Conservation (phyloP, 2,113 vertebrate genomes). For the Paraplagusia blochii region DNA sequence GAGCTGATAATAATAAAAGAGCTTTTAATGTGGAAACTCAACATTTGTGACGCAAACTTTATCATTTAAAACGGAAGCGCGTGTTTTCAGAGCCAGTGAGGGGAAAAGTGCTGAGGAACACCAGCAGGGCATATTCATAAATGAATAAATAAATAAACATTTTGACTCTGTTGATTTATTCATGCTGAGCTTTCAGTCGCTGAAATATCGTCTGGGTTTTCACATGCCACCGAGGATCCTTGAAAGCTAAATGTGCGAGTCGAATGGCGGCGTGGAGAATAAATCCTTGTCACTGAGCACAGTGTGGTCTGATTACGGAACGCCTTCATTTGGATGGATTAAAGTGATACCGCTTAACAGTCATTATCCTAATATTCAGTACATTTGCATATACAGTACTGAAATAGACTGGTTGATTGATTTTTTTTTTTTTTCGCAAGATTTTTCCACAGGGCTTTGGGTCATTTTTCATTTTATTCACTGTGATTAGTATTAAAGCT, state of each 20-base stretch:
- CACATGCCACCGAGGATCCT: constrained; percentile 48
- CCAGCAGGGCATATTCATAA: constrained; percentile 55
- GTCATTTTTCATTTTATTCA: too few species aligned
- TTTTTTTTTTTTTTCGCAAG: too few species aligned
- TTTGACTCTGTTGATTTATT: constrained; percentile 73
- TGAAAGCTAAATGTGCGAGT: constrained; percentile 65
- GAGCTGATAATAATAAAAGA: too few species aligned
- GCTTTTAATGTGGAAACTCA: not conserved
- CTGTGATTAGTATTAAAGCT: too few species aligned
- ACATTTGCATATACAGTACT: too few species aligned
- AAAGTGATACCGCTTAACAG: too few species aligned
- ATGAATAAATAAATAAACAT: constrained; percentile 71
- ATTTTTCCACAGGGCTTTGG: too few species aligned
- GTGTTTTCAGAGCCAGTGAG: constrained; percentile 17
- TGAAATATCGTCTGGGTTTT: constrained; percentile 50
- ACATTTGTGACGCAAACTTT: constrained; percentile 4
- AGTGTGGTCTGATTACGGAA: constrained; percentile 31
- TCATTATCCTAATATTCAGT: too few species aligned
- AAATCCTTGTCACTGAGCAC: constrained; percentile 36
- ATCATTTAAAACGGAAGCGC: constrained; percentile 32
- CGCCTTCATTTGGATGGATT: not conserved
- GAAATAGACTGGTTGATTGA: too few species aligned
- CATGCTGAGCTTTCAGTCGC: constrained; percentile 60
- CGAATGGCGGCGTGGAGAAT: constrained; percentile 66
- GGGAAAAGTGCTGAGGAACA: constrained; percentile 27